Percentiles rank a stretch among this genome's conserved stretches.
Evolutionary conservation across 2,888 invertebrate species (phyloP).

Genomic region (Cataglyphis cursor): DNA sequence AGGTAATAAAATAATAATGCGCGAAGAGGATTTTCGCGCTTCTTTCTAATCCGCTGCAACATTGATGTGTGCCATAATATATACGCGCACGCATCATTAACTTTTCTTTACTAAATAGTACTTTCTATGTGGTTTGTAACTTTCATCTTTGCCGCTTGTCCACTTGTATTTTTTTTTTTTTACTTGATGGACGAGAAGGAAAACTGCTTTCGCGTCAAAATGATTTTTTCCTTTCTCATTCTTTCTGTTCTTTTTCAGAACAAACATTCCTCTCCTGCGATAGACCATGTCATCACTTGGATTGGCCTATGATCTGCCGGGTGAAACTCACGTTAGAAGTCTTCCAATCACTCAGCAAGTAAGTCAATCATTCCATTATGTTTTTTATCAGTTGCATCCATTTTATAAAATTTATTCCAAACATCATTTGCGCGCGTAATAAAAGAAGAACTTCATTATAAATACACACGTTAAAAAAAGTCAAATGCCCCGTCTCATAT

Average conservation of each 20-base stretch:
- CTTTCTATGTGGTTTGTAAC: slow-evolving; percentile 47
- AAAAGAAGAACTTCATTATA: not conserved
- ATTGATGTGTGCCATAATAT: not conserved
- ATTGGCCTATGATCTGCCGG: slow-evolving; percentile 93
- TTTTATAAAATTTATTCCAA: not conserved
- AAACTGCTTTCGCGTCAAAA: slow-evolving; percentile 39
- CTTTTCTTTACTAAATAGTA: slow-evolving; percentile 7
- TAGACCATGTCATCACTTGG: slow-evolving; percentile 92
- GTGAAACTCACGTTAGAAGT: slow-evolving; percentile 92
- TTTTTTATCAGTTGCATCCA: not conserved
- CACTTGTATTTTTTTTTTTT: slow-evolving; percentile 1
- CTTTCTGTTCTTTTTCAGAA: slow-evolving; percentile 88
- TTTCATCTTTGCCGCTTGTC: slow-evolving; percentile 22
- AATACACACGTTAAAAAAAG: not conserved
- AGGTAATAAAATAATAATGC: not conserved
- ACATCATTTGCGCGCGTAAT: not conserved
- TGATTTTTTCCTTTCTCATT: slow-evolving; percentile 3
- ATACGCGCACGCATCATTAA: slow-evolving; percentile 17
- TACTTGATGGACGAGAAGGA: not conserved
- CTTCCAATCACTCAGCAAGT: slow-evolving; percentile 91
- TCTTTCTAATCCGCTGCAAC: slow-evolving; percentile 10
- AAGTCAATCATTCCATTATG: slow-evolving; percentile 80
- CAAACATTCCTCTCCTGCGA: slow-evolving; percentile 92
- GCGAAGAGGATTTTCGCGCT: slow-evolving; percentile 5
- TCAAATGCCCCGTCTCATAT: not conserved